Evolutionary conservation across 2,113 vertebrate genomes (phyloP), one percentile per base, ranked within the genome.

Genomic region (Hyperoodon ampullatus): DNA sequence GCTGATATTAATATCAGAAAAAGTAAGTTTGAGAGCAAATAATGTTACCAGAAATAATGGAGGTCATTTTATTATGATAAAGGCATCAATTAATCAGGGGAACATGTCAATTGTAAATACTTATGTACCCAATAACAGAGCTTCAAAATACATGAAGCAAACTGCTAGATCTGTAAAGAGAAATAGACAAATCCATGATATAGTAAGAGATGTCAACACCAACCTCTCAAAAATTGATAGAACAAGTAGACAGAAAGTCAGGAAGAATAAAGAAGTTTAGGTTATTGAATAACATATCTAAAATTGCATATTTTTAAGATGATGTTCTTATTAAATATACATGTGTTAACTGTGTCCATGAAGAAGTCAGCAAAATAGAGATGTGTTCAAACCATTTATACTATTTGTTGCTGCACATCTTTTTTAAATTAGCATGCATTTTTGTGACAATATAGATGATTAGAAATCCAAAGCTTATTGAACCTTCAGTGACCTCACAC

Each of bases 311-410:
- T 61, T 91, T 94, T 95, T 60, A 83, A 21, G 50, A 6, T 42
- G 8, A 53, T 66, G 53, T 53, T 53, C 2, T 95, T 88, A 68
- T n/a, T 80, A 60, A 60, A 35, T 44, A 61, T 61, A 21, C 6
- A 44, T 4, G 33, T 60, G 26, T 77, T 91, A 14, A 39, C 24
- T 58, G 2, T 47, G 16, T 47, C 53, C 21, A 70, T 47, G 33
- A 94, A 68, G 71, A 89, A 82, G 14, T 61, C 42, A 74, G n/a
- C 39, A 72, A 96, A 92, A n/a, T 10, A 94, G 68, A 84, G n/a
- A 23, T 50, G 14, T 53, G n/a, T 71, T 83, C 23, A 50, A 58
- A 55, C 65, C 10, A 39, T 81, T 85, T 74, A 47, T 77, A 21
- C 8, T 39, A 78, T 72, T 65, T 71, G 23, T 42, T 33, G 61